Conservation (phyloP, 1,140 invertebrate species). For the Magallana gigas region DNA sequence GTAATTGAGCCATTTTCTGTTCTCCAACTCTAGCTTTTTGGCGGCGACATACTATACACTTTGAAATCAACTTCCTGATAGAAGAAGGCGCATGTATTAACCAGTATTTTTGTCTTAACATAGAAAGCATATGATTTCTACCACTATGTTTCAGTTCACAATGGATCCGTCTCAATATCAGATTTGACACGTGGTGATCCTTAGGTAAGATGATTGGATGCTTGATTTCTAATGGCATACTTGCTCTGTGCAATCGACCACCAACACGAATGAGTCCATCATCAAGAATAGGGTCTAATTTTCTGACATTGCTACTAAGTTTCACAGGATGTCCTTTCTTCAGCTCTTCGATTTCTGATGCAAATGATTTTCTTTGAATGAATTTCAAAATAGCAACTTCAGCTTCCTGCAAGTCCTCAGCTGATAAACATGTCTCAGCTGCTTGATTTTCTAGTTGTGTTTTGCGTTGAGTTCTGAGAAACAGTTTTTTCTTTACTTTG, state of each 20-base stretch:
- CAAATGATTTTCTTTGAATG: neutral
- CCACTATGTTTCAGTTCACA: constrained; percentile 42
- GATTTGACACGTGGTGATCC: constrained; percentile 21
- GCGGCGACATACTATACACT: constrained; percentile 53
- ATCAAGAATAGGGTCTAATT: constrained; percentile 50
- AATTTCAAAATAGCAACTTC: neutral
- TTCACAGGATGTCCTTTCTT: neutral
- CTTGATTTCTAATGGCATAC: constrained; percentile 40
- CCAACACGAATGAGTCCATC: constrained; percentile 52
- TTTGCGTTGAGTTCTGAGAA: neutral
- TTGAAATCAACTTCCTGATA: constrained; percentile 48
- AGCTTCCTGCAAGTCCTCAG: neutral
- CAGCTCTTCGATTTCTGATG: neutral
- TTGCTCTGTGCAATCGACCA: constrained; percentile 39
- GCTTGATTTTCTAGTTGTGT: neutral
- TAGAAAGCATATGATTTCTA: constrained; percentile 46
- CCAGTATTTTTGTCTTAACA: constrained; percentile 47
- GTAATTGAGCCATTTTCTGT: constrained; percentile 58
- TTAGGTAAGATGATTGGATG: constrained; percentile 57
- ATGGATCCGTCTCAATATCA: constrained; percentile 53
- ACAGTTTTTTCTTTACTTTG: neutral
- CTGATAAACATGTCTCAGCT: neutral
- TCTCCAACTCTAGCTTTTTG: constrained; percentile 14
- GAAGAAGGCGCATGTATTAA: constrained; percentile 43
- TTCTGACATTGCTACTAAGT: constrained; percentile 10